phyloP scores from a whole-genome alignment of 2,797 vertebrate species.

The Peromyscus nudipes region DNA sequence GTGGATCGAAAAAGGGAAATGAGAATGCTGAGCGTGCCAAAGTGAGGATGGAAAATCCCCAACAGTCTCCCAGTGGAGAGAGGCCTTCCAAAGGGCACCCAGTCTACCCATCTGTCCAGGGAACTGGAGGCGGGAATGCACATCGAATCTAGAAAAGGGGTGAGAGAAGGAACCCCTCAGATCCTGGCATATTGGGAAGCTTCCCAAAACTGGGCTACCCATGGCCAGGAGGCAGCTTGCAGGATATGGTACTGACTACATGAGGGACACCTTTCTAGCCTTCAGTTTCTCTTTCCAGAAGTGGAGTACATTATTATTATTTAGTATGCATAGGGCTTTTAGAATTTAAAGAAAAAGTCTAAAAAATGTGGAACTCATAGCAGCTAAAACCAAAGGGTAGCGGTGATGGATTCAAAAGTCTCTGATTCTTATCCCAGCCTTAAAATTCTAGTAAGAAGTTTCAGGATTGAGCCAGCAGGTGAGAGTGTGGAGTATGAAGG shows the following conservation, averaged over 20 bases:
- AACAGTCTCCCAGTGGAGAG: not conserved
- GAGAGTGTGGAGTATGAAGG: not conserved
- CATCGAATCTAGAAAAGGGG: not conserved
- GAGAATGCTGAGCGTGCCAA: slow-evolving; percentile 68
- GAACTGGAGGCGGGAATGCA: not conserved
- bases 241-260: accelerated
- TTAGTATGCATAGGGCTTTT: not conserved
- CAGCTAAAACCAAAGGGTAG: not conserved
- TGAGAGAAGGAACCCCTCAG: not conserved
- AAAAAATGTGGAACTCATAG: not conserved
- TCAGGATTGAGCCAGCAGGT: not conserved
- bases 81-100: not conserved
- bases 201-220: not conserved
- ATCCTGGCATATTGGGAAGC: no score
- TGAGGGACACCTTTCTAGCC: accelerated
- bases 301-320: not conserved
- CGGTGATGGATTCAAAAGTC: not conserved
- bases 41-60: slow-evolving; percentile 69
- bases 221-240: not conserved
- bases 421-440: not conserved
- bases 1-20: slow-evolving; percentile 73
- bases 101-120: not conserved
- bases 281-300: no score
- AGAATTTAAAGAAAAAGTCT: not conserved
- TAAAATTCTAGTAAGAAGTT: not conserved